Evolutionary conservation across 92 coral and sea anemone species (phyloP).

Genomic region (Pocillopora grandis): DNA sequence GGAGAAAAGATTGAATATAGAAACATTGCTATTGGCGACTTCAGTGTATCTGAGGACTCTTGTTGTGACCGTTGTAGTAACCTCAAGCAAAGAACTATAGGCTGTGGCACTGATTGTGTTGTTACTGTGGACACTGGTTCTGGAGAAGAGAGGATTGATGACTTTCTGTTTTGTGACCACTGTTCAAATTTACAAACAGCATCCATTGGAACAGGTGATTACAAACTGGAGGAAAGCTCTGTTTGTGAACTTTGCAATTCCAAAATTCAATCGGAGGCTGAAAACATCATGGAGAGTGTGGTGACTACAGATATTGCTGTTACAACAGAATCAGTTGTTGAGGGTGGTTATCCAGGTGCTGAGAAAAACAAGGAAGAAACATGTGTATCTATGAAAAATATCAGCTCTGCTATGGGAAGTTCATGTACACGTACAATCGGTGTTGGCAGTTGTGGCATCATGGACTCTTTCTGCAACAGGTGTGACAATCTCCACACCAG

Average conservation of each 20-base stretch:
- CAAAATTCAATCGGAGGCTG: not conserved
- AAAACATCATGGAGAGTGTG: slow-evolving; percentile 3
- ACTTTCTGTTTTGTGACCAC: slow-evolving; percentile 55
- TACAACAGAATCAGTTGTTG: not conserved
- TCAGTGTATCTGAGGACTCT: slow-evolving; percentile 49
- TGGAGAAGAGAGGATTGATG: slow-evolving; percentile 52
- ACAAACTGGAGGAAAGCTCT: slow-evolving; percentile 1
- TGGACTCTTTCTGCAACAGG: slow-evolving; percentile 66
- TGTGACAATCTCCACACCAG: slow-evolving; percentile 61
- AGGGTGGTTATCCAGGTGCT: not conserved
- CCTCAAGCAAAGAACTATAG: slow-evolving; percentile 52
- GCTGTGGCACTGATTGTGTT: slow-evolving; percentile 58
- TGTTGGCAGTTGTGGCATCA: slow-evolving; percentile 68
- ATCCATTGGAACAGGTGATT: slow-evolving; percentile 67
- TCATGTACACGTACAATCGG: slow-evolving; percentile 44
- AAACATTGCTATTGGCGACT: slow-evolving; percentile 63
- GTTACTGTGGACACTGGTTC: slow-evolving; percentile 39
- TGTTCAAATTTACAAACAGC: slow-evolving; percentile 53
- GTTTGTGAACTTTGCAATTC: slow-evolving; percentile 15
- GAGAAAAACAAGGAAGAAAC: not conserved
- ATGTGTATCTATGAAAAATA: not conserved
- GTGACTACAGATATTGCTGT: not conserved
- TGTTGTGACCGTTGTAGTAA: slow-evolving; percentile 59
- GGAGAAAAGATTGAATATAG: slow-evolving; percentile 57
- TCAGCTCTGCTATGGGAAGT: not conserved